Percentiles rank a stretch among this genome's conserved stretches.
Conservation (phyloP, 2,797 vertebrate genomes). For the Anas bahamensis region DNA sequence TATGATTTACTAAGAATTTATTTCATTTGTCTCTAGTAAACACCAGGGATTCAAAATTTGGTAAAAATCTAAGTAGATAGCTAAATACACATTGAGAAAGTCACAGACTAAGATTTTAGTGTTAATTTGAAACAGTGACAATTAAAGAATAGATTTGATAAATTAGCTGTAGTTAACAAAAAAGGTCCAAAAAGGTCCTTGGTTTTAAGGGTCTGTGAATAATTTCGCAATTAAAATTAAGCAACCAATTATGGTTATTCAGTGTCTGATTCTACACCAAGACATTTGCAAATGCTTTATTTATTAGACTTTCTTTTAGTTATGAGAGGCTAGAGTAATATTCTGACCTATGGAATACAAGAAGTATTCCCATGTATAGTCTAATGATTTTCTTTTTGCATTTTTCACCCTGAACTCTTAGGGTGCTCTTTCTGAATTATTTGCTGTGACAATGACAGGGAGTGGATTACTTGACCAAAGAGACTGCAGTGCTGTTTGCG, state of each 20-base stretch:
- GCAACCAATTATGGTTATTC: neutral
- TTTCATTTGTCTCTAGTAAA: constrained; percentile 2
- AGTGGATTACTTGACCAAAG: neutral
- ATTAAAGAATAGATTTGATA: neutral
- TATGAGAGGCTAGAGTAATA: neutral
- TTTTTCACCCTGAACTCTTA: neutral
- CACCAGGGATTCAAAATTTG: neutral
- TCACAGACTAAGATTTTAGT: neutral
- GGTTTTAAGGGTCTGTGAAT: constrained; percentile 2
- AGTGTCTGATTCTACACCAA: neutral
- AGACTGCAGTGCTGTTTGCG: neutral
- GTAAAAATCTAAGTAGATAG: neutral
- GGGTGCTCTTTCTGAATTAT: neutral
- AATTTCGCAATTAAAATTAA: constrained; percentile 17
- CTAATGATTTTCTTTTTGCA: neutral
- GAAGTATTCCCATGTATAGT: neutral
- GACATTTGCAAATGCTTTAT: neutral
- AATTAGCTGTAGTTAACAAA: constrained; percentile 8
- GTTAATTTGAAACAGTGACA: neutral
- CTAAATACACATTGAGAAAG: neutral
- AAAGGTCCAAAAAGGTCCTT: neutral
- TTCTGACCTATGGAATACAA: neutral
- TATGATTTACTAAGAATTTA: neutral
- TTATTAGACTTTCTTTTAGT: neutral
- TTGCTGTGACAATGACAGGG: neutral